phyloP scores from a whole-genome alignment of 2,888 invertebrate genomes.

The Dorcus parallelipipedus region DNA sequence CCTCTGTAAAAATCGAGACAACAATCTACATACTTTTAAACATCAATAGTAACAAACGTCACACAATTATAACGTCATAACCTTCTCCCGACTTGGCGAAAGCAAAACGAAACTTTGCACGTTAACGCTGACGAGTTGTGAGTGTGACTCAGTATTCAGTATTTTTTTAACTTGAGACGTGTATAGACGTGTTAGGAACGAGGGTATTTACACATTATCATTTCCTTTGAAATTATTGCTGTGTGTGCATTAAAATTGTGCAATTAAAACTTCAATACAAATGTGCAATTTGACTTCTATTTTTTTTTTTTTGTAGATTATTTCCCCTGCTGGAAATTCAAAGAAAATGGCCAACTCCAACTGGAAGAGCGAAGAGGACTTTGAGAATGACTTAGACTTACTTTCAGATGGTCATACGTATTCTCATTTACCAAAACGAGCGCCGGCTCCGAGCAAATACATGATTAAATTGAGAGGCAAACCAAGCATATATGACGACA shows the following conservation, averaged over 20 bases:
- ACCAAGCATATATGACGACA: slow-evolving; percentile 6
- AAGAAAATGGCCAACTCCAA: not conserved
- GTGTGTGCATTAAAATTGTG: not conserved
- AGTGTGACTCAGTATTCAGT: too few relatives aligned
- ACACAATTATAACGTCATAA: too few relatives aligned
- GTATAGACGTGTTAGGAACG: too few relatives aligned
- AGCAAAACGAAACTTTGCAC: too few relatives aligned
- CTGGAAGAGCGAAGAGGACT: slow-evolving; percentile 6
- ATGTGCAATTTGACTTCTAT: not conserved
- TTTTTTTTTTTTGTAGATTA: slow-evolving; percentile 5
- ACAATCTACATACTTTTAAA: too few relatives aligned
- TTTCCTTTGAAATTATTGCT: not conserved
- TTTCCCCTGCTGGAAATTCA: not conserved
- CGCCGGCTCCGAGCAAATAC: slow-evolving; percentile 6
- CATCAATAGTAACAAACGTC: too few relatives aligned
- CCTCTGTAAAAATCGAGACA: too few relatives aligned
- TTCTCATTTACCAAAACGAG: not conserved
- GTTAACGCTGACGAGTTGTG: too few relatives aligned
- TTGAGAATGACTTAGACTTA: slow-evolving; percentile 4
- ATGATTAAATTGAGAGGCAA: slow-evolving; percentile 5
- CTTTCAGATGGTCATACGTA: slow-evolving; percentile 2
- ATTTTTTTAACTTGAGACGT: too few relatives aligned
- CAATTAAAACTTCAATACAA: not conserved
- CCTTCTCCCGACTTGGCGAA: too few relatives aligned
- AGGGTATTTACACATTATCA: too few relatives aligned